Percentiles rank a stretch among this genome's conserved stretches.
These are phyloP conservation scores for Onychorhynchus coronatus DNA, from an alignment of 2,113 vertebrate genomes.

Conservation along the genomic window DNA sequence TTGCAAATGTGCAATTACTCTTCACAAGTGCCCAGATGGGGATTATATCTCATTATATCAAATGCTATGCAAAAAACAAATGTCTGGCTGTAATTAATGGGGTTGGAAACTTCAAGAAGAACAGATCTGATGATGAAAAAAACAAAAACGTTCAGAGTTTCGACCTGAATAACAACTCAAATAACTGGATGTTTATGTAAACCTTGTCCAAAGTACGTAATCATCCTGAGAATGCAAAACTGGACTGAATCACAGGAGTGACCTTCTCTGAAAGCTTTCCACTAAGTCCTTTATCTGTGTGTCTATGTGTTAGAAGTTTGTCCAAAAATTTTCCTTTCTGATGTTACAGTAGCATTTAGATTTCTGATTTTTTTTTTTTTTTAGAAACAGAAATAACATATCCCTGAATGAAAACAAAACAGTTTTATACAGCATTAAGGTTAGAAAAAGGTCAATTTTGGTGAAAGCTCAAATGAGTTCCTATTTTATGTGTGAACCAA, in stretches of 20 bases:
- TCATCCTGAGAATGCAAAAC: slow-evolving; percentile 17
- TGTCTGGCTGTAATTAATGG: slow-evolving; percentile 40
- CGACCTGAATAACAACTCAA: not conserved
- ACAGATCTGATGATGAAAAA: slow-evolving; percentile 48
- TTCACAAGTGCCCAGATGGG: slow-evolving; percentile 49
- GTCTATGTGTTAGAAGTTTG: not conserved
- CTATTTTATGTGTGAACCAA: not conserved
- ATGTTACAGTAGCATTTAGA: not conserved
- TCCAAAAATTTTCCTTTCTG: not conserved
- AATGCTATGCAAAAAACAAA: slow-evolving; percentile 33
- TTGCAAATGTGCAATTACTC: slow-evolving; percentile 49
- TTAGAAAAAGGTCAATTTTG: not conserved
- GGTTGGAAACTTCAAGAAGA: slow-evolving; percentile 20
- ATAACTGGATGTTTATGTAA: slow-evolving; percentile 25
- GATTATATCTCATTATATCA: slow-evolving; percentile 55
- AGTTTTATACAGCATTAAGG: not conserved
- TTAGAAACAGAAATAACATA: not conserved
- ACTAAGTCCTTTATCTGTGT: not conserved
- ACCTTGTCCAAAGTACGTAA: slow-evolving; percentile 11
- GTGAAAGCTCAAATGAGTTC: not conserved
- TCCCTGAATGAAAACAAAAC: not conserved
- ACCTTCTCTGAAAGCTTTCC: not conserved
- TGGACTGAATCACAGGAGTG: not conserved
- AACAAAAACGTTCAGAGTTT: not conserved
- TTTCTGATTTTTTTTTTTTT: not conserved